phyloP scores from a whole-genome alignment of 2,888 invertebrate genomes.

The Kuschelorhynchus macadamiae region DNA sequence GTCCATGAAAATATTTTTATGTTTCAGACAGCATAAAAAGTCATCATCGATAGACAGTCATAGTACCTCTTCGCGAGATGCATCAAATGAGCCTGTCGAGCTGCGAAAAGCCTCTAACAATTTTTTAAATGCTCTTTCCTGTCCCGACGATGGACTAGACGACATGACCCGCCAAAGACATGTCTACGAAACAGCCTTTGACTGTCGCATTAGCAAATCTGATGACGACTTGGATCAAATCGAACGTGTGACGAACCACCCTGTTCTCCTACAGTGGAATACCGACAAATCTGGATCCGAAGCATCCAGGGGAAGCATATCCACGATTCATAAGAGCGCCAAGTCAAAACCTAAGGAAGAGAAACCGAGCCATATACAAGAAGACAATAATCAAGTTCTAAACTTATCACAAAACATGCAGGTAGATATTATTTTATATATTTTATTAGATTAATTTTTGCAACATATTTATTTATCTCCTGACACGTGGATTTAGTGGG shows the following conservation, averaged over 20 bases:
- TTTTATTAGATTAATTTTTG: not conserved
- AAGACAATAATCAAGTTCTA: slow-evolving; percentile 71
- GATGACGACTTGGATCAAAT: slow-evolving; percentile 86
- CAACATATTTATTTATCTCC: not conserved
- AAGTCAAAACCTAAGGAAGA: slow-evolving; percentile 56
- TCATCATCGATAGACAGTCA: slow-evolving; percentile 82
- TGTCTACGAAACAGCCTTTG: slow-evolving; percentile 91
- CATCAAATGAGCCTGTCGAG: slow-evolving; percentile 75
- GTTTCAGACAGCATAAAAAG: slow-evolving; percentile 71
- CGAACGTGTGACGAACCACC: slow-evolving; percentile 86
- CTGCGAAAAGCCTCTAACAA: slow-evolving; percentile 55
- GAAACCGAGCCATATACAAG: slow-evolving; percentile 72
- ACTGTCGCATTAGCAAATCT: slow-evolving; percentile 87
- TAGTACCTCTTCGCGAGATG: slow-evolving; percentile 80
- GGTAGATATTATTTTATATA: slow-evolving; percentile 58
- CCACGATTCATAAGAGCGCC: slow-evolving; percentile 61
- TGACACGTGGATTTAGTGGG: no score
- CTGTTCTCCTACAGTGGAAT: slow-evolving; percentile 76
- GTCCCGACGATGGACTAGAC: slow-evolving; percentile 70
- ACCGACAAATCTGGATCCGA: slow-evolving; percentile 58
- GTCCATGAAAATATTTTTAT: no score
- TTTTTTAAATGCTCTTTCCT: slow-evolving; percentile 74
- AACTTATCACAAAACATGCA: slow-evolving; percentile 68
- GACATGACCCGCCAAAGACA: slow-evolving; percentile 78
- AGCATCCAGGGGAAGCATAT: slow-evolving; percentile 53